phyloP scores from a whole-genome alignment of 2,888 invertebrate species.

The Lottia gigantea region DNA sequence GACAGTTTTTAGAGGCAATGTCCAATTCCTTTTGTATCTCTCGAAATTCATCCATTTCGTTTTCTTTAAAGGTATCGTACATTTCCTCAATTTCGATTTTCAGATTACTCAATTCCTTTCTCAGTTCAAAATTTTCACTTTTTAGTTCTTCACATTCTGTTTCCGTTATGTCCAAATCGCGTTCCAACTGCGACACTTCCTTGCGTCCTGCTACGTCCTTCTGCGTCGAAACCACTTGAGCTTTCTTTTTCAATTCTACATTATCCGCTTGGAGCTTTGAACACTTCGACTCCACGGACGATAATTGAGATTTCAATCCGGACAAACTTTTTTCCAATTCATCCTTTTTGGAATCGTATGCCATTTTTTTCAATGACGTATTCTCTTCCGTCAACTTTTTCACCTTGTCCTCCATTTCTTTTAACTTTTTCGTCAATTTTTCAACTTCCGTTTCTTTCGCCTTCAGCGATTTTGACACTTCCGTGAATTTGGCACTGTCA shows the following conservation, averaged over 20 bases:
- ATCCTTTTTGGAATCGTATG: slow-evolving; percentile 22
- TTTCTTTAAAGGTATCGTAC: slow-evolving; percentile 90
- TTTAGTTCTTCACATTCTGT: slow-evolving; percentile 35
- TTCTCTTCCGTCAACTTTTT: slow-evolving; percentile 80
- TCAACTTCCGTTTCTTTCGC: slow-evolving; percentile 28
- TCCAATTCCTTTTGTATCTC: slow-evolving; percentile 94
- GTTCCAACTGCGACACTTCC: slow-evolving; percentile 20
- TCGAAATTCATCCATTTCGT: slow-evolving; percentile 93
- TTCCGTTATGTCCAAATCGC: slow-evolving; percentile 74
- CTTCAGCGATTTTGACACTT: slow-evolving; percentile 14
- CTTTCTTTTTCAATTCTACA: slow-evolving; percentile 36
- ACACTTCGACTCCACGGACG: slow-evolving; percentile 47
- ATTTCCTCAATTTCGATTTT: slow-evolving; percentile 99
- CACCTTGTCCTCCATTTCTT: slow-evolving; percentile 76
- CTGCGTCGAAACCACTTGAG: slow-evolving; percentile 29
- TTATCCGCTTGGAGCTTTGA: slow-evolving; percentile 44
- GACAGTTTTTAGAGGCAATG: slow-evolving; percentile 96
- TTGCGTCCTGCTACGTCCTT: slow-evolving; percentile 19
- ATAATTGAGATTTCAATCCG: slow-evolving; percentile 37
- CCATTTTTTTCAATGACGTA: slow-evolving; percentile 45
- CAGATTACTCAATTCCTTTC: slow-evolving; percentile 90
- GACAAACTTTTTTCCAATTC: slow-evolving; percentile 17
- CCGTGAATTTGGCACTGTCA: slow-evolving; percentile 12
- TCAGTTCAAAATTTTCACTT: slow-evolving; percentile 96
- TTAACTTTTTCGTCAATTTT: slow-evolving; percentile 28